These are phyloP conservation scores for Pterostichus niger DNA, from an alignment of 2,888 invertebrate genomes.

Conservation along the genomic window DNA sequence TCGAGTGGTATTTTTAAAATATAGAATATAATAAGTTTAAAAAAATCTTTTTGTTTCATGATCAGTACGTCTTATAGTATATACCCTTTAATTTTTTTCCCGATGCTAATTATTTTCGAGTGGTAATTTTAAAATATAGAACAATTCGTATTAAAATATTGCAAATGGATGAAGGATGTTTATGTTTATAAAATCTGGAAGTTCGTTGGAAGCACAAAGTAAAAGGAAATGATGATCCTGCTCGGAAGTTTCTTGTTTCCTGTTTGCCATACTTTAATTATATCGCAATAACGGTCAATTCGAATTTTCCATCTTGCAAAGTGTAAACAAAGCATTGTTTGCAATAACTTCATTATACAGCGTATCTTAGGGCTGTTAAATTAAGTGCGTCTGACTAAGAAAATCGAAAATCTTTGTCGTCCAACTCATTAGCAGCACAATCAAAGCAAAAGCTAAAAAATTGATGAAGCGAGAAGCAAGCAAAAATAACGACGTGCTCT, in stretches of 20 bases:
- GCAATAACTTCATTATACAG: slow-evolving; percentile 46
- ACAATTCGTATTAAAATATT: background rate
- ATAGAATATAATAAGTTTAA: no score
- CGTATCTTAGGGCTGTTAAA: slow-evolving; percentile 43
- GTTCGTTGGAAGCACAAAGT: slow-evolving; percentile 11
- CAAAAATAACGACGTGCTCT: slow-evolving; percentile 65
- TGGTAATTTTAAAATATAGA: no score
- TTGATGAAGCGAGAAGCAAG: slow-evolving; percentile 60
- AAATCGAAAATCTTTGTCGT: slow-evolving; percentile 60
- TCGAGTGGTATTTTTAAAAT: no score
- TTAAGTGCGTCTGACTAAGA: slow-evolving; percentile 36
- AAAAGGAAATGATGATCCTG: slow-evolving; percentile 34
- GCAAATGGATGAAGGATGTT: background rate
- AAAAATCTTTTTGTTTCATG: no score
- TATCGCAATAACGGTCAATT: slow-evolving; percentile 40
- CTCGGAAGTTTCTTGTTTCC: slow-evolving; percentile 38
- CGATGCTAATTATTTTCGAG: no score
- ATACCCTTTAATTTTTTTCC: no score
- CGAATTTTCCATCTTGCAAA: slow-evolving; percentile 45
- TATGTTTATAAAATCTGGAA: slow-evolving; percentile 7
- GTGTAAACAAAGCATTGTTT: slow-evolving; percentile 48
- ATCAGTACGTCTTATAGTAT: no score
- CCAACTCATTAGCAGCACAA: slow-evolving; percentile 61
- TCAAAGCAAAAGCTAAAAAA: slow-evolving; percentile 61
- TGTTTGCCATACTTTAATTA: slow-evolving; percentile 48